Base-by-base conservation (phyloP, 1,140 invertebrate genomes). In the Drosophila lini region DNA sequence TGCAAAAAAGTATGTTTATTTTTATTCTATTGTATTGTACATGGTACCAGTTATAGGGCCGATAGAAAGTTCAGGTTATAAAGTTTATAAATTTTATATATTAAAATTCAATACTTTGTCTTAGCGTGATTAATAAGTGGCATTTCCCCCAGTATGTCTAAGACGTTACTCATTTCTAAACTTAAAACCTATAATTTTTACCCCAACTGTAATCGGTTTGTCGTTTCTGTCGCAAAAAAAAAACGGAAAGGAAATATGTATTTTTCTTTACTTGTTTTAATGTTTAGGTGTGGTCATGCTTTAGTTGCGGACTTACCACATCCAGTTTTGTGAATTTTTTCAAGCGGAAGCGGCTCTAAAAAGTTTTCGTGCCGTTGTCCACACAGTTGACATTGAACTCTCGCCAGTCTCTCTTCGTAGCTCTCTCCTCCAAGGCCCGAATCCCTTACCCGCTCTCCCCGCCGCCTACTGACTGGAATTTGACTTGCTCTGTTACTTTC, bases 351-450 rank as follows among this genome's bases (percentile, higher is more conserved):
- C 74, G 63, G 63, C 36, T 68, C 55, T 70, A 80, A 88, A 80
- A 61, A 63, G 68, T 61, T 64, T 41, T 45, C 50, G 63, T 74
- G 64, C 67, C 68, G 61, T 44, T 78, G 70, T 70, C 78, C 81
- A 81, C 78, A 64, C 63, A 50, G 79, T 89, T 88, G 83, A 88
- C 84, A 88, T 88, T 88, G 83, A 88, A 88, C 84, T 88, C 81
- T 48, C 79, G 63, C 53, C 69, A 44, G 55, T 63, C 55, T 50
- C 67, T 53, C 41, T 32, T 44, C 50, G 52, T n/a, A 38, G 25
- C 60, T 57, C 40, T 62, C 44, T 59, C 45, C 57, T n/a, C 42
- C 53, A 19, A 32, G 15, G 25, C 70, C 40, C 45, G 36, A 38
- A 22, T 40, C 47, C 52, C 45, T 34, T 22, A 31, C n/a, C 53